Percentiles rank a stretch among this genome's conserved stretches.
These are phyloP conservation scores for Alouatta palliata DNA, from an alignment of 2,113 vertebrate species.

Conservation along the genomic window DNA sequence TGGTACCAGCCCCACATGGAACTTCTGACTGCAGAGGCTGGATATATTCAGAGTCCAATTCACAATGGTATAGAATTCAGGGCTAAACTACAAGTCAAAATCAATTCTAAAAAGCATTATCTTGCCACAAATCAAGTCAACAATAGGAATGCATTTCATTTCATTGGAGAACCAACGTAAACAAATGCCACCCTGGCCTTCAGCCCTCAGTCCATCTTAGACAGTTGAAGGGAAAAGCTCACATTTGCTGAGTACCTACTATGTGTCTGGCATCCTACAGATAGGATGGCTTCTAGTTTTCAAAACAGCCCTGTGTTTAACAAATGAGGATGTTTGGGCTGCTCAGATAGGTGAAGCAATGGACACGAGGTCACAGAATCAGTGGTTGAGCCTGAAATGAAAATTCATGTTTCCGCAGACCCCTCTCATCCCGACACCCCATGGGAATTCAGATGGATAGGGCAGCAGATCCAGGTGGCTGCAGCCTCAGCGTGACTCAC, in stretches of 20 bases:
- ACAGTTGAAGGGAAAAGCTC: not conserved
- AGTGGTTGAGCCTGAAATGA: not conserved
- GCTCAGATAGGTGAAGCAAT: not conserved
- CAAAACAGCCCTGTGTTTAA: not conserved
- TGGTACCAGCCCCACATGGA: not conserved
- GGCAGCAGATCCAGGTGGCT: not conserved
- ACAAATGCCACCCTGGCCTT: not conserved
- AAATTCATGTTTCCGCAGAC: not conserved
- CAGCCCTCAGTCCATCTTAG: not conserved
- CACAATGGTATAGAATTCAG: not conserved
- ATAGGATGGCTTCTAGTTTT: not conserved
- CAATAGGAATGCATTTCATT: not conserved
- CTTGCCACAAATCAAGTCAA: not conserved
- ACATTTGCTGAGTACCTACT: not conserved
- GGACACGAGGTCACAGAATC: not conserved
- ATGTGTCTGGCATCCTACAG: not conserved
- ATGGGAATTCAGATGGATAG: not conserved
- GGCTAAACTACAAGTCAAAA: not conserved
- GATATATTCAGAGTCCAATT: not conserved
- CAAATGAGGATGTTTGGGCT: not conserved
- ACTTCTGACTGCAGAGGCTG: not conserved
- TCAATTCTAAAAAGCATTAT: slow-evolving; percentile 26
- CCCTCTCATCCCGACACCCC: not conserved
- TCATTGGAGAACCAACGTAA: not conserved
- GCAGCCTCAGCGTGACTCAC: not conserved